Evolutionary conservation across 2,888 invertebrate species (phyloP).

Genomic region (Zootermopsis nevadensis): DNA sequence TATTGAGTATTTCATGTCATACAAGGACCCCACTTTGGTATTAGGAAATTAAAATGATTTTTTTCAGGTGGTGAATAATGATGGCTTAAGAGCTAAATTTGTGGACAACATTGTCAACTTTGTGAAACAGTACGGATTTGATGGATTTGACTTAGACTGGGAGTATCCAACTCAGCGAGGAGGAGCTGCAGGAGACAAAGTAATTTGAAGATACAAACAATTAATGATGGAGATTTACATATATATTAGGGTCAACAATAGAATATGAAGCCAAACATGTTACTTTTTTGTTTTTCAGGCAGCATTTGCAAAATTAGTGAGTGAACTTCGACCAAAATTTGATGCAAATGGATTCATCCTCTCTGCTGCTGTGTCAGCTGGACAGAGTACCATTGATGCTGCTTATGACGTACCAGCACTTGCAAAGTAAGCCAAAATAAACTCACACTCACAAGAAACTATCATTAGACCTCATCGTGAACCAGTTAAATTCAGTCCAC

Average conservation of each 20-base stretch:
- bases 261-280: too few species aligned
- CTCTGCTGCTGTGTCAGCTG: constrained; percentile 72
- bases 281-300: constrained; percentile 57
- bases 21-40: too few species aligned
- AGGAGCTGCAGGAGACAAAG: too few species aligned
- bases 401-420: constrained; percentile 70
- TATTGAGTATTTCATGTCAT: too few species aligned
- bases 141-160: constrained; percentile 81
- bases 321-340: constrained; percentile 69
- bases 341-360: constrained; percentile 66
- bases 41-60: too few species aligned
- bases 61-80: constrained; percentile 61
- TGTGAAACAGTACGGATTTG: constrained; percentile 70
- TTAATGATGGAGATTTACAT: too few species aligned
- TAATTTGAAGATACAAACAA: too few species aligned
- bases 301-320: constrained; percentile 68
- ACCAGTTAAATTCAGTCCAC: too few species aligned
- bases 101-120: constrained; percentile 68
- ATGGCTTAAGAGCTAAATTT: constrained; percentile 61
- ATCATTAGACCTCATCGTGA: too few species aligned
- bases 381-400: constrained; percentile 63
- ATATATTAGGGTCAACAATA: too few species aligned
- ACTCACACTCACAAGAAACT: constrained; percentile 62
- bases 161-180: constrained; percentile 76
- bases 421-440: constrained; percentile 62